Percentiles rank a stretch among this genome's conserved stretches.
phyloP scores from a whole-genome alignment of 2,888 invertebrate species.

The Orthosia gothica region DNA sequence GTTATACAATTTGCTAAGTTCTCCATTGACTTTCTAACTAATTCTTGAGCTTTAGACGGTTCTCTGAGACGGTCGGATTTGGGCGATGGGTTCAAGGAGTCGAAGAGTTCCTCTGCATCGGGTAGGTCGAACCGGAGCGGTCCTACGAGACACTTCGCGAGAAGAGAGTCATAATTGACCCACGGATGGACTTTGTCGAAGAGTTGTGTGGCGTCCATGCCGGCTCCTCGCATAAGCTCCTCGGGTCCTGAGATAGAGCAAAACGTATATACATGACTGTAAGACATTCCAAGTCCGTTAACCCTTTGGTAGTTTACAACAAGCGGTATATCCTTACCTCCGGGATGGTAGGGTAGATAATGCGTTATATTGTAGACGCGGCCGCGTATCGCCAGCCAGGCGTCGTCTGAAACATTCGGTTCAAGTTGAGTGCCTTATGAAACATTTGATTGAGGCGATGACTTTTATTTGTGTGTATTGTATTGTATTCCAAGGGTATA shows the following conservation, averaged over 20 bases:
- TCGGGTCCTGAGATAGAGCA: conserved; percentile 91
- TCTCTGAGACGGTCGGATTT: conserved; percentile 88
- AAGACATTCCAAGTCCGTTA: conserved; percentile 7
- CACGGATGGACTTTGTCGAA: conserved; percentile 99
- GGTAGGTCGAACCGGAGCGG: conserved; percentile 91
- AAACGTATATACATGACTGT: conserved; percentile 7
- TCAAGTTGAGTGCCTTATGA: conserved; percentile 38
- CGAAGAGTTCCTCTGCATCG: conserved; percentile 86
- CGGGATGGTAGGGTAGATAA: conserved; percentile 99
- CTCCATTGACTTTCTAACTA: conserved; percentile 90
- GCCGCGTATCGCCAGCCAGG: conserved; percentile 97
- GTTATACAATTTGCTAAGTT: conserved; percentile 90
- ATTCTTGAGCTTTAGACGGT: conserved; percentile 89
- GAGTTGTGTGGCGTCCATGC: conserved; percentile 97
- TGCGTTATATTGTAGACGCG: conserved; percentile 98
- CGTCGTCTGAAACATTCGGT: conserved; percentile 91
- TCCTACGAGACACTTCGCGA: conserved; percentile 98
- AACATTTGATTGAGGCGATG: conserved; percentile 27
- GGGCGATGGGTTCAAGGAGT: conserved; percentile 79
- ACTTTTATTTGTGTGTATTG: conserved; percentile 28
- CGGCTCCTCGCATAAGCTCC: conserved; percentile 98
- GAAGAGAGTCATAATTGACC: conserved; percentile 98
- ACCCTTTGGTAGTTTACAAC: conserved; percentile 30
- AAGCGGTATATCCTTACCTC: conserved; percentile 91
- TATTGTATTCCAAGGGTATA: conserved; percentile 13